phyloP scores from a whole-genome alignment of 2,888 invertebrate genomes.

The Stictocephala bisonia region DNA sequence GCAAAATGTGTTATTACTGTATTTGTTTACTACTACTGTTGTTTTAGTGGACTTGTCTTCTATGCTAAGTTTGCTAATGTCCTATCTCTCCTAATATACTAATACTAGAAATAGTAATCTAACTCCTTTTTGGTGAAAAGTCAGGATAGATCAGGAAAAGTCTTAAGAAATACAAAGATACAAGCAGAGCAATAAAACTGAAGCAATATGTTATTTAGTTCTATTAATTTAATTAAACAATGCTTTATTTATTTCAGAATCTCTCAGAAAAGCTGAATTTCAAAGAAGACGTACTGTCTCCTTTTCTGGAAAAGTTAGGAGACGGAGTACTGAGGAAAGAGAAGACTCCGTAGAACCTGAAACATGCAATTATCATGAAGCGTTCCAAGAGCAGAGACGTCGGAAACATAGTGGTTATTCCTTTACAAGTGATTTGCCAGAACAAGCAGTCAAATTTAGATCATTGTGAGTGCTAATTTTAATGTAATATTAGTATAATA shows the following conservation, averaged over 20 bases:
- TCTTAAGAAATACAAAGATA: no score
- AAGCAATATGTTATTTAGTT: background rate
- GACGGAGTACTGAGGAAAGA: background rate
- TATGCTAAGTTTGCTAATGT: no score
- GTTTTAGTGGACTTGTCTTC: no score
- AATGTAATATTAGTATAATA: no score
- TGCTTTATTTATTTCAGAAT: background rate
- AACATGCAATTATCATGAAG: background rate
- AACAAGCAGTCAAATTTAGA: conserved; percentile 21
- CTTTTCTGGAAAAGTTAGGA: conserved; percentile 7
- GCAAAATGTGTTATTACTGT: no score
- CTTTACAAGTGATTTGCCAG: conserved; percentile 21
- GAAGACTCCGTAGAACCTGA: no score
- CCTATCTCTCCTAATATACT: no score
- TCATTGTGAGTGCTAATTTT: conserved; percentile 3
- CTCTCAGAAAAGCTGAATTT: background rate
- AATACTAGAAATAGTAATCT: no score
- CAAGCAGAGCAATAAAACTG: no score
- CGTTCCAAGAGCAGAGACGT: conserved; percentile 7
- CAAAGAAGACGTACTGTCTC: conserved; percentile 30
- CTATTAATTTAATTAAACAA: background rate
- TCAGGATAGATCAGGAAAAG: no score
- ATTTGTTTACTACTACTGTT: no score
- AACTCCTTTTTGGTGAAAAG: no score
- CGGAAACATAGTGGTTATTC: conserved; percentile 27